These are phyloP conservation scores for Syngnathus scovelli DNA, from an alignment of 2,113 vertebrate genomes.

Conservation along the genomic window DNA sequence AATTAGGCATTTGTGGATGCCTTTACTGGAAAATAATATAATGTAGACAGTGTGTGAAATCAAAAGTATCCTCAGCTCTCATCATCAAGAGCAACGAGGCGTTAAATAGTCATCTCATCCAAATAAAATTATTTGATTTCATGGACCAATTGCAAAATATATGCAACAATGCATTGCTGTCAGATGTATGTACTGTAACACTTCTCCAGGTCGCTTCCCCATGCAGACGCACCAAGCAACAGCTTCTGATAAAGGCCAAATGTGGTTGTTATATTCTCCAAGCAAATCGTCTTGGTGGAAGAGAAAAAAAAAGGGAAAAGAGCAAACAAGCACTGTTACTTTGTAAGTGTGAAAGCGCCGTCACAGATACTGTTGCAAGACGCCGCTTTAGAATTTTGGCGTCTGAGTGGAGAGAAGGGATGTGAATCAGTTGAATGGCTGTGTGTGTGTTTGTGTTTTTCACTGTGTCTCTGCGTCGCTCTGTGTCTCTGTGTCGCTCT, in stretches of 20 bases:
- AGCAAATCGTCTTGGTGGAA: conserved; percentile 33
- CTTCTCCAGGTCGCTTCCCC: conserved; percentile 19
- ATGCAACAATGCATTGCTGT: background rate
- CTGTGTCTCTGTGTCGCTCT: no score
- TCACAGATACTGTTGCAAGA: conserved; percentile 30
- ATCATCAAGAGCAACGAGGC: background rate
- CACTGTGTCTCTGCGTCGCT: background rate
- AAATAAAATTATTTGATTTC: background rate
- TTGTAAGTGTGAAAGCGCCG: conserved; percentile 21
- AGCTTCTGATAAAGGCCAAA: conserved; percentile 37
- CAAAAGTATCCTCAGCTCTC: background rate
- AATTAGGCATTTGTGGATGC: background rate
- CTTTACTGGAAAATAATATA: background rate
- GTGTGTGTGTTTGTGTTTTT: background rate
- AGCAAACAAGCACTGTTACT: conserved; percentile 33
- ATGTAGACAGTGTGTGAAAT: background rate
- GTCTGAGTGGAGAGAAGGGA: conserved; percentile 14
- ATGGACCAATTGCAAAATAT: background rate
- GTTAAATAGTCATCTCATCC: background rate
- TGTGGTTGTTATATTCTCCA: conserved; percentile 42
- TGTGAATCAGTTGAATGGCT: conserved; percentile 27
- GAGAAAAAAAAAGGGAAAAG: background rate
- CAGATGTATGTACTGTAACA: conserved; percentile 23
- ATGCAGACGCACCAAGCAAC: conserved; percentile 35
- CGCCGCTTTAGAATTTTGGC: conserved; percentile 18